Base-by-base conservation (phyloP, 2,888 invertebrate genomes). In the Teleogryllus oceanicus region DNA sequence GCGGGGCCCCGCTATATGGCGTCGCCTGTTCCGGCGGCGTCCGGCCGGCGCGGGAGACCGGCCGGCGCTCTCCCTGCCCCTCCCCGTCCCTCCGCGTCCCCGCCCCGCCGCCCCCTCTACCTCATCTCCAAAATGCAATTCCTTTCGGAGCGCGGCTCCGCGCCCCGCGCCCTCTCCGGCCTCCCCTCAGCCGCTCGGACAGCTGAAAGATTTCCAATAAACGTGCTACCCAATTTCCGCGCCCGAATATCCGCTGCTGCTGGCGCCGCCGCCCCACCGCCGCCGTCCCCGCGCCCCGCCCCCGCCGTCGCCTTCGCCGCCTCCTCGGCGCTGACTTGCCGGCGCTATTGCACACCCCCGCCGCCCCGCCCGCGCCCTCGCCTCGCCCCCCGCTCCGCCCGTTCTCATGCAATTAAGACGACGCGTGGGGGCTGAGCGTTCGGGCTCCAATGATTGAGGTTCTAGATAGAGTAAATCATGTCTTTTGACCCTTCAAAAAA, bases 161-260 rank as follows among this genome's bases (percentile, higher is more conserved):
- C 83, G 83, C 82, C 84, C 83, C 83, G 83, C 82, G 83, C 83
- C 84, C 84, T 83, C 85, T 85, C 85, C 85, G 85, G 84, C 85
- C 83, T 76, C 85, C 85, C 85, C 85, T 85, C 84, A 80, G 83
- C 85, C 84, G 85, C 84, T 86, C 85, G 87, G 87, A 87, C 87
- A 87, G 86, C 86, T 87, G 87, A 87, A 87, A 87, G 87, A 87
- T 87, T 87, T 87, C 87, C 87, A 87, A 87, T 87, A 87, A 87
- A 87, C 86, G 87, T 86, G 86, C 86, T 84, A 85, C 85, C 86
- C 87, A 86, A 86, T 86, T 86, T 86, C 86, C 86, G 85, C 85
- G 85, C 84, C 85, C 84, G 85, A 85, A 86, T 86, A 86, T 86
- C 86, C 86, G 85, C 81, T 78, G 77, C 81, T 78, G 74, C 86